phyloP scores from a whole-genome alignment of 2,113 vertebrate genomes.

The Potamarius usumacintae region DNA sequence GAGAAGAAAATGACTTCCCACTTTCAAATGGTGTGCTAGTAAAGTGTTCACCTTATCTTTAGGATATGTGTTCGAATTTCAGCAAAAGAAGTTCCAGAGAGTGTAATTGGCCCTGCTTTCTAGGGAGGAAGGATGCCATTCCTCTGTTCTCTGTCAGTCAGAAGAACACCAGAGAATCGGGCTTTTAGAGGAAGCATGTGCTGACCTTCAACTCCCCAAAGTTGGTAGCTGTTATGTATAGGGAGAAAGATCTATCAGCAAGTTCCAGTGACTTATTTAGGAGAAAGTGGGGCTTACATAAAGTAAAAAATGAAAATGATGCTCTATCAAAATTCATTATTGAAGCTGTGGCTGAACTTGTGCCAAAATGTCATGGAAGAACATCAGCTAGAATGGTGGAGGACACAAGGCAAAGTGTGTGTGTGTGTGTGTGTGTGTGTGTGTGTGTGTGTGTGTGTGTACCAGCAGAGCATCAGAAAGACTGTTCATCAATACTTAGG shows the following conservation, averaged over 20 bases:
- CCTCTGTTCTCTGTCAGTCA: neutral
- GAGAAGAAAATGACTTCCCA: neutral
- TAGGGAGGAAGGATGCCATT: neutral
- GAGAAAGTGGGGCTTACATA: neutral
- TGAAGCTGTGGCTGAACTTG: neutral
- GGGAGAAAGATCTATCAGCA: neutral
- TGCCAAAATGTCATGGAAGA: neutral
- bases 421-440: neutral
- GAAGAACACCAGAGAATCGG: neutral
- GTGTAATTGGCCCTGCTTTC: neutral
- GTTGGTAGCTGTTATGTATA: neutral
- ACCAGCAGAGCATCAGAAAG: neutral
- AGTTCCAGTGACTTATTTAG: neutral
- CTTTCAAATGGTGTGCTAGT: neutral
- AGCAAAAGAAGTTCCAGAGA: no score
- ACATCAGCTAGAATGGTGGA: neutral
- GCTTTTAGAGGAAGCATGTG: neutral
- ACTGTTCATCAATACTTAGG: neutral
- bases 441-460: neutral
- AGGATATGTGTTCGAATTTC: neutral
- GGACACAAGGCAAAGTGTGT: neutral
- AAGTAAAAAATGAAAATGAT: neutral
- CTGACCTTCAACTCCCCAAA: neutral
- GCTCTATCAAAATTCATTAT: neutral
- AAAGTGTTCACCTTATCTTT: neutral